Conservation (phyloP, 2,888 invertebrate species). For the Drosophila borborema region DNA sequence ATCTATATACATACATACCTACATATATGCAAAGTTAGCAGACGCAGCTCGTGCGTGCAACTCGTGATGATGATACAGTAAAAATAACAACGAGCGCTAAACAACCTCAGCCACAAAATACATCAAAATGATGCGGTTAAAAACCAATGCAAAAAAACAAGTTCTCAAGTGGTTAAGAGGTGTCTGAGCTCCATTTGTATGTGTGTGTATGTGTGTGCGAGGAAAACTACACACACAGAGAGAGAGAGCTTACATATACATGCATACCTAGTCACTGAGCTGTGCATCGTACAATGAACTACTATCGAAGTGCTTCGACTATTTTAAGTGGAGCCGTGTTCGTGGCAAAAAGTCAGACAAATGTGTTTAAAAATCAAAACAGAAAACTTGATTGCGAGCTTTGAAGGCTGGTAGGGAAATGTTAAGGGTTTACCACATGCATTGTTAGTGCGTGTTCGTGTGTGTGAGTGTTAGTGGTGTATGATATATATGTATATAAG, state of each 20-base stretch:
- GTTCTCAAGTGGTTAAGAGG: constrained; percentile 57
- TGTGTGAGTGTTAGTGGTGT: too few species aligned
- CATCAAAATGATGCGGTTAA: constrained; percentile 81
- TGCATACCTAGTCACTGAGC: constrained; percentile 2
- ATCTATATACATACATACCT: not conserved
- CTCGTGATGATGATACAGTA: constrained; percentile 71
- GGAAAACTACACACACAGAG: constrained; percentile 1
- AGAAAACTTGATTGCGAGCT: constrained; percentile 38
- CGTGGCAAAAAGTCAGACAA: constrained; percentile 60
- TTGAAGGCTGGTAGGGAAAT: not conserved
- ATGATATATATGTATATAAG: too few species aligned
- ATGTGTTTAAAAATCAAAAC: constrained; percentile 61
- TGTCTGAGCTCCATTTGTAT: constrained; percentile 40
- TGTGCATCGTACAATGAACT: constrained; percentile 67
- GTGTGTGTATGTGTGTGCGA: not conserved
- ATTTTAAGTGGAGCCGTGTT: constrained; percentile 44
- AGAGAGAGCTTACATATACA: constrained; percentile 5
- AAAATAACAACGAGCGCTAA: constrained; percentile 58
- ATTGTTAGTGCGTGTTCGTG: not conserved
- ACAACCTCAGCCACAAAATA: constrained; percentile 79
- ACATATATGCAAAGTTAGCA: constrained; percentile 57
- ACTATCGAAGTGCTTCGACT: constrained; percentile 71
- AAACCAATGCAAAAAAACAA: constrained; percentile 74
- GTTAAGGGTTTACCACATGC: not conserved
- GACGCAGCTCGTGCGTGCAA: constrained; percentile 78